These are phyloP conservation scores for Lasaia peninsularis DNA, from an alignment of 1,140 invertebrate species.

Conservation along the genomic window DNA sequence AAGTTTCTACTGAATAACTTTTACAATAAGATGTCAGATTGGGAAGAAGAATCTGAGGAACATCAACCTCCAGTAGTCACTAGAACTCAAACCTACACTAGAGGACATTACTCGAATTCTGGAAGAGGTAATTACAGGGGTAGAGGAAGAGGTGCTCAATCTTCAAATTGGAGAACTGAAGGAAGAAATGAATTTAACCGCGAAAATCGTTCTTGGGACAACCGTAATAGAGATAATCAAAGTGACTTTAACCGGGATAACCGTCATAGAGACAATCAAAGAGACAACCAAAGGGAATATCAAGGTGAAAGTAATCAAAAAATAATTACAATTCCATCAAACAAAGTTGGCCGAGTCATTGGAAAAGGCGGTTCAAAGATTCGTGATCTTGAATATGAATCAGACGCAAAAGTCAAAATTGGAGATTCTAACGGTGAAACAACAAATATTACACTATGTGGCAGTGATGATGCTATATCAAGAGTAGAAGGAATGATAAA, in stretches of 20 bases:
- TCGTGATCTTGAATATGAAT: slow-evolving; percentile 80
- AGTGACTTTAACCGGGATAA: slow-evolving; percentile 17
- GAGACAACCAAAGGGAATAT: slow-evolving; percentile 17
- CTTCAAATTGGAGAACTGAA: slow-evolving; percentile 42
- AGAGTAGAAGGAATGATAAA: slow-evolving; percentile 79
- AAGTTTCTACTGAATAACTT: too few species aligned
- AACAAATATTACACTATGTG: slow-evolving; percentile 75
- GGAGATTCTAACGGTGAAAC: slow-evolving; percentile 54
- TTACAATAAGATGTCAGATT: not conserved
- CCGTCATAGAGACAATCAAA: not conserved
- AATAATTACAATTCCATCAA: slow-evolving; percentile 49
- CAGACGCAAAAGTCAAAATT: slow-evolving; percentile 57
- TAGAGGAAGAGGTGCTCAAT: slow-evolving; percentile 31
- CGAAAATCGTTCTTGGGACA: slow-evolving; percentile 12
- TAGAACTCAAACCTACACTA: not conserved
- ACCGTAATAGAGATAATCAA: slow-evolving; percentile 8
- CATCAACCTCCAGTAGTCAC: not conserved
- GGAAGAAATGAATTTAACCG: slow-evolving; percentile 22
- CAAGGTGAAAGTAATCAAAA: slow-evolving; percentile 43
- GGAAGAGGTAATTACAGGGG: slow-evolving; percentile 26
- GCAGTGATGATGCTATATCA: slow-evolving; percentile 71
- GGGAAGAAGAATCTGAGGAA: not conserved
- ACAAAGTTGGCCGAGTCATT: slow-evolving; percentile 65
- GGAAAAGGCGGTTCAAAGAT: slow-evolving; percentile 87
- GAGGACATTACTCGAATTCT: slow-evolving; percentile 14